Conservation (phyloP, 1,140 invertebrate species). For the Solenopsis fugax region DNA sequence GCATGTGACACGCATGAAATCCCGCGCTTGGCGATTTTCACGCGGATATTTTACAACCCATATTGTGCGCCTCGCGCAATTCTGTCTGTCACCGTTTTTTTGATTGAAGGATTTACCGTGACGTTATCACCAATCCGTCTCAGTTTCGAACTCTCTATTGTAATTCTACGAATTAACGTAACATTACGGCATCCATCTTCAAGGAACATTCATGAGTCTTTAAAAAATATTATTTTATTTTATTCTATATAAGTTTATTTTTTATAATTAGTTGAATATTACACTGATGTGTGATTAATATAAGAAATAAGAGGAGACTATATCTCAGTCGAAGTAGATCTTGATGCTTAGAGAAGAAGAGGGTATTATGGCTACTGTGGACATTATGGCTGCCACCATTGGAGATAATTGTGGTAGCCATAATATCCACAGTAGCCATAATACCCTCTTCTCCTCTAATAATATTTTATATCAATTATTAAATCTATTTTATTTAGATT, state of each 20-base stretch:
- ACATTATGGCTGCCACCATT: too few species aligned
- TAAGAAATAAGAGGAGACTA: too few species aligned
- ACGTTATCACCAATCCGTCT: background rate
- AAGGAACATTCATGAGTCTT: background rate
- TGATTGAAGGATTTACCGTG: background rate
- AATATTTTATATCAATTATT: too few species aligned
- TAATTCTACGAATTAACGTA: background rate
- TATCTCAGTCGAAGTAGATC: too few species aligned
- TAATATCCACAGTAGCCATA: too few species aligned
- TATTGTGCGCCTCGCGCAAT: background rate
- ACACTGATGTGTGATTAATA: too few species aligned
- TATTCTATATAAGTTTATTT: background rate
- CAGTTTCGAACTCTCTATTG: background rate
- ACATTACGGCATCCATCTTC: background rate
- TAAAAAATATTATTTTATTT: background rate
- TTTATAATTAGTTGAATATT: too few species aligned
- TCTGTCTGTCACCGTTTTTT: background rate
- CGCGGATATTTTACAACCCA: background rate
- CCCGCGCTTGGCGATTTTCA: constrained; percentile 2
- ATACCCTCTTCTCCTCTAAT: too few species aligned
- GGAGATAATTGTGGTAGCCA: too few species aligned
- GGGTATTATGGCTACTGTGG: too few species aligned
- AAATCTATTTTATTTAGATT: too few species aligned
- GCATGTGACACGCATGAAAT: background rate
- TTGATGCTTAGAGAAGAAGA: too few species aligned